Conservation (phyloP, 2,797 vertebrate species). For the Botia kubotai region DNA sequence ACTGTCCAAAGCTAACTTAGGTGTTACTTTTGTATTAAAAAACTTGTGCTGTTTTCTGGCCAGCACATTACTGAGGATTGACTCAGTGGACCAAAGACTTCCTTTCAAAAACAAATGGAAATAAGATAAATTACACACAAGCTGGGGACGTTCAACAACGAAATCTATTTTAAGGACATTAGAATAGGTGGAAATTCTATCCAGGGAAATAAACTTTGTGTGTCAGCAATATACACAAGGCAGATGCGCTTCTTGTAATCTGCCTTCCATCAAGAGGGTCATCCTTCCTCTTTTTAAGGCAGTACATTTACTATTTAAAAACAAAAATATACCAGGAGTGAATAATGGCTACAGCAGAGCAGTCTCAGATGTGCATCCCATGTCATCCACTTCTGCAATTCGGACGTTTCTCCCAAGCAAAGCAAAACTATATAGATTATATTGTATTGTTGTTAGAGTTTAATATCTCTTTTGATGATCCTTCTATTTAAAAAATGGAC, state of each 20-base stretch:
- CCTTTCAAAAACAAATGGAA: conserved; percentile 34
- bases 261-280: background rate
- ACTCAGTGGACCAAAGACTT: conserved; percentile 31
- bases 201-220: background rate
- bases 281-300: background rate
- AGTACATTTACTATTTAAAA: background rate
- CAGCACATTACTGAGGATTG: conserved; percentile 1
- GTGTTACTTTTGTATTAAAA: background rate
- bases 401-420: too few species aligned
- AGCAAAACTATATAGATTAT: too few species aligned
- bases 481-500: too few species aligned
- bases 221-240: background rate
- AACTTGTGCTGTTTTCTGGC: background rate
- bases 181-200: conserved; percentile 17
- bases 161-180: conserved; percentile 11
- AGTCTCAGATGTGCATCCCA: background rate
- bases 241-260: conserved; percentile 1
- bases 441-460: too few species aligned
- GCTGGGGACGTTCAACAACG: conserved; percentile 4
- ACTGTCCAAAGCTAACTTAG: background rate
- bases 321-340: background rate
- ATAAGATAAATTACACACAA: conserved; percentile 21
- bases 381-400: too few species aligned
- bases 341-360: background rate
- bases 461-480: too few species aligned